These are phyloP conservation scores for Bombyx mori DNA, from an alignment of 1,140 invertebrate genomes.

Conservation along the genomic window DNA sequence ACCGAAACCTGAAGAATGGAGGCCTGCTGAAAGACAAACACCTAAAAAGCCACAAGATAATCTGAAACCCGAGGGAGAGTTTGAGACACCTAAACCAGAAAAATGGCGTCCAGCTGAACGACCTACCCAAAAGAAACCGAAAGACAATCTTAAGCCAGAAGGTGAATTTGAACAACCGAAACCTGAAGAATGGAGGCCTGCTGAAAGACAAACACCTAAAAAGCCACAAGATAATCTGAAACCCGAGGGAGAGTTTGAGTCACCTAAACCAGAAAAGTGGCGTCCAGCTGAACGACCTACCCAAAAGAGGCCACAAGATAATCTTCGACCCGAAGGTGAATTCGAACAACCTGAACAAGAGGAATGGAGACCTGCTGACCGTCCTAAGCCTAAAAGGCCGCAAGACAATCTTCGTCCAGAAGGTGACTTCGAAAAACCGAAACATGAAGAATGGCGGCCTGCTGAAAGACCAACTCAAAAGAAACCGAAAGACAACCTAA, in stretches of 20 bases:
- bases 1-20: conserved; percentile 45
- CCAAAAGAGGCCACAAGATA: conserved; percentile 72
- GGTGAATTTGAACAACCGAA: conserved; percentile 72
- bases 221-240: conserved; percentile 74
- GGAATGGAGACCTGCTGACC: conserved; percentile 56
- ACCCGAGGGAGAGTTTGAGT: conserved; percentile 72
- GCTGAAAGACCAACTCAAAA: conserved; percentile 47
- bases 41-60: conserved; percentile 47
- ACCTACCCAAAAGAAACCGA: conserved; percentile 60
- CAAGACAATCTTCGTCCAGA: conserved; percentile 74
- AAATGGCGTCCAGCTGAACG: conserved; percentile 69
- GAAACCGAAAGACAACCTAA: conserved; percentile 64
- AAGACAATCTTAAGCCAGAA: conserved; percentile 74
- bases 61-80: conserved; percentile 72
- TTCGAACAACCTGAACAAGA: conserved; percentile 63
- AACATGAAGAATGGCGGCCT: conserved; percentile 48
- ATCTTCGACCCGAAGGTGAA: conserved; percentile 72
- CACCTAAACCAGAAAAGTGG: conserved; percentile 67
- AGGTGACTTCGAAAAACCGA: conserved; percentile 70
- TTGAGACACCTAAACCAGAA: conserved; percentile 63
- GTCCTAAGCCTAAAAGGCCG: conserved; percentile 55
- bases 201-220: conserved; percentile 71
- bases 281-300: conserved; percentile 70
- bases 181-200: conserved; percentile 66
- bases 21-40: conserved; percentile 54